Evolutionary conservation across 2,888 invertebrate species (phyloP), one percentile per base, ranked within the genome.

Genomic region (Acanthopleura granulata): DNA sequence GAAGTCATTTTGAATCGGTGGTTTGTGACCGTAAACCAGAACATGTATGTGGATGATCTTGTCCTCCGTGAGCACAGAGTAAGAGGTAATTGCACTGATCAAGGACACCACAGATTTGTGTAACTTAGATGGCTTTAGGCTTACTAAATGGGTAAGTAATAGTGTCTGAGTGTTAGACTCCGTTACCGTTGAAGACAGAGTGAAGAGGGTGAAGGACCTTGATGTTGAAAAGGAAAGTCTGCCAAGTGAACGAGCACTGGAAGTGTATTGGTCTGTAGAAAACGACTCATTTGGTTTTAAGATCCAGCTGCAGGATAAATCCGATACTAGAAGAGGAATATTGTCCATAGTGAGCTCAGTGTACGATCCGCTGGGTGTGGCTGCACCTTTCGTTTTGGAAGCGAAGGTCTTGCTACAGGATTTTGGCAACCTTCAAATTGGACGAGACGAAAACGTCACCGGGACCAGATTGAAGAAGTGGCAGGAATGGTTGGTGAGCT

Each of bases 101-200:
- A 29, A 51, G 27, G 66, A 80, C 50, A 27, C 75, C 3, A 51
- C 62, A 15, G 15, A 66, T 15, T 25, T 74, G 18, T 75, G 75
- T 62, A 14, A 66, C 49, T 27, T 49, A 16, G 73, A 71, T 18
- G 70, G 71, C n/a, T 77, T 77, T 30, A 14, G 27, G 16, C 72
- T 77, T 16, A 72, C 62, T 25, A 49, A 73, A 57, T 77, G 72
- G 74, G 29, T 51, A 4, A 75, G 70, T 57, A 78, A 78, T 73
- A 29, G 40, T 30, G 25, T 27, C 25, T 29, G 49, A 29, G 76
- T 76, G n/a, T 57, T 78, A 57, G 25, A 69, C 14, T 18, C 30
- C 40, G 73, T 78, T 30, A 49, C 76, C 27, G 57, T 25, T 40
- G 72, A 71, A 30, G 66, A 76, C 18, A 50, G 57, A 25, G 72